These are phyloP conservation scores for Myotis pilosus DNA, from an alignment of 2,797 vertebrate genomes.

Conservation along the genomic window DNA sequence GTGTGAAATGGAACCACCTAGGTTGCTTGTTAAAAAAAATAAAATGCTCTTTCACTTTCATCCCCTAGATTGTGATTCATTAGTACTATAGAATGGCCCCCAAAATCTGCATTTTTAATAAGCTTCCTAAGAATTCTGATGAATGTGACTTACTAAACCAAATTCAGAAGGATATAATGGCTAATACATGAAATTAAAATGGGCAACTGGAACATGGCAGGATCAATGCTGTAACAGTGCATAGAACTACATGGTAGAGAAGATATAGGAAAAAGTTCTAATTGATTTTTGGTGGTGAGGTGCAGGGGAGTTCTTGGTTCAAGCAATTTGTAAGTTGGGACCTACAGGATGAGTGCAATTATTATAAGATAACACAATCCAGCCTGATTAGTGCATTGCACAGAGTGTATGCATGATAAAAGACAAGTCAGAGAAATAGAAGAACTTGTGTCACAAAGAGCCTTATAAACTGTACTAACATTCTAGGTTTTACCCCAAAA, in stretches of 20 bases:
- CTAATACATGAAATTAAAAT: background rate
- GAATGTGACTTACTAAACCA: background rate
- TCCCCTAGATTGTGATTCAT: background rate
- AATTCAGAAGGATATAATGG: background rate
- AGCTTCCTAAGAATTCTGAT: background rate
- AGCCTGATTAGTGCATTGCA: background rate
- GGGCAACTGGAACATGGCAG: background rate
- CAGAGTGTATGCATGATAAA: background rate
- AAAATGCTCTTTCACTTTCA: background rate
- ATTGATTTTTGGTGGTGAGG: background rate
- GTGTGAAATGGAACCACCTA: background rate
- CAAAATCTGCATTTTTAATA: background rate
- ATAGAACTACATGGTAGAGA: background rate
- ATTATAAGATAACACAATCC: background rate
- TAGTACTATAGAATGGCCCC: background rate
- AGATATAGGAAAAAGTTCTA: background rate
- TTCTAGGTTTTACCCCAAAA: background rate
- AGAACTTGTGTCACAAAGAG: background rate
- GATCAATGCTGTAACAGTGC: background rate
- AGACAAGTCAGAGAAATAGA: background rate
- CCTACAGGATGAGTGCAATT: background rate
- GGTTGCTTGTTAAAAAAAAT: background rate
- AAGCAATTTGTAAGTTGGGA: background rate
- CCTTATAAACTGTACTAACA: background rate
- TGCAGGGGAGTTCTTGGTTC: background rate